phyloP scores from a whole-genome alignment of 2,797 vertebrate species.

The Falco cherrug region DNA sequence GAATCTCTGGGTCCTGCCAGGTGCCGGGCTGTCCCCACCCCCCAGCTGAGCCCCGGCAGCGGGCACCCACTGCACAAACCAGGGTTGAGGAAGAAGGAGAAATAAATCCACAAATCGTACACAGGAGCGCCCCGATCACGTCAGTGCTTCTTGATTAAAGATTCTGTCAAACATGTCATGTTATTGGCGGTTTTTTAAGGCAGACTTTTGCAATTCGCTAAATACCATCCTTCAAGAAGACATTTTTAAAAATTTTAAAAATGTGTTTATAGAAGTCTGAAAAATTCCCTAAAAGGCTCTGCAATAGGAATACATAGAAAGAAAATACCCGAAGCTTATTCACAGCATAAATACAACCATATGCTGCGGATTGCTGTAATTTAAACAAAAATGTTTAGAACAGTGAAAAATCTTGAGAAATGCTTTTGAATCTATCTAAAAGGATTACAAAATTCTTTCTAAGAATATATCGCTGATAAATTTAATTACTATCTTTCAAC shows the following conservation, averaged over 20 bases:
- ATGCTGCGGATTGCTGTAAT: not conserved
- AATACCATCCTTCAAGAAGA: not conserved
- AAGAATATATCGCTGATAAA: not conserved
- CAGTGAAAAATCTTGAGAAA: not conserved
- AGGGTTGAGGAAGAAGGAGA: not conserved
- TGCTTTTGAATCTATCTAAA: not conserved
- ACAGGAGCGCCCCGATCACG: rapidly evolving
- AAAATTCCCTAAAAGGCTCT: not conserved
- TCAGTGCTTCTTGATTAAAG: not conserved
- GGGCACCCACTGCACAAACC: not conserved
- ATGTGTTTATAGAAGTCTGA: not conserved
- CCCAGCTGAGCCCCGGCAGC: not conserved
- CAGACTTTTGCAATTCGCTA: not conserved
- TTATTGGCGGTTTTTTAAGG: rapidly evolving
- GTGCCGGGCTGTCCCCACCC: not conserved
- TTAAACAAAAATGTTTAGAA: not conserved
- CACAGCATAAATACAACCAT: not conserved
- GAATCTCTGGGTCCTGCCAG: not conserved
- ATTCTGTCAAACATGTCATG: not conserved
- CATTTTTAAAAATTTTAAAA: not conserved
- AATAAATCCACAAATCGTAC: not conserved
- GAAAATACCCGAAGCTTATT: not conserved
- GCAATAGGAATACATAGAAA: not conserved
- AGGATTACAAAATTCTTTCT: not conserved
- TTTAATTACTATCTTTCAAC: not conserved